Conservation (phyloP, 2,888 invertebrate species). For the Melinopterus prodromus region DNA sequence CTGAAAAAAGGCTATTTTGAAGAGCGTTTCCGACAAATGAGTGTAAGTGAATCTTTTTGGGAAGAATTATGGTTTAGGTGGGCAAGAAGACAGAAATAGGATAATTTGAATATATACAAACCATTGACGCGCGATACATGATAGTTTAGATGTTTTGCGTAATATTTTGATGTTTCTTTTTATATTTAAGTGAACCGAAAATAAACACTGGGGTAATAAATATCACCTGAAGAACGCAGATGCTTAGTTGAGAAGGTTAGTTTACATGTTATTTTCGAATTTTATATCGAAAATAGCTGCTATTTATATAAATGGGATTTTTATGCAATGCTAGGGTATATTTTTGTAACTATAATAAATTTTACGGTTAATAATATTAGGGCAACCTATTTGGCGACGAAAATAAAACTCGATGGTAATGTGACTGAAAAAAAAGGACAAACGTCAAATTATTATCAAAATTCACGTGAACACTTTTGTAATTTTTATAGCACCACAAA, state of each 20-base stretch:
- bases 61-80: neutral
- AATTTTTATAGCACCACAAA: no score
- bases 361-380: no score
- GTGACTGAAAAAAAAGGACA: no score
- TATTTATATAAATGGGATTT: neutral
- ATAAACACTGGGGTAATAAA: neutral
- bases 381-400: no score
- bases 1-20: neutral
- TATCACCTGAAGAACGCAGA: neutral
- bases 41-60: neutral
- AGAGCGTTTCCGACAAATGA: neutral
- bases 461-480: no score
- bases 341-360: neutral
- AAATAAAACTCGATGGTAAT: no score
- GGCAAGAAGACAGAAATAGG: no score
- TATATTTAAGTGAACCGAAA: neutral
- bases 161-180: neutral
- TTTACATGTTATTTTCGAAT: neutral
- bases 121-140: no score
- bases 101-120: no score
- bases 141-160: neutral
- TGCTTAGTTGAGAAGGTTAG: slow-evolving; percentile 4
- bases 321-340: neutral
- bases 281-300: neutral
- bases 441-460: no score